A percentile compares a stretch with the other conserved stretches of the same genome.
Evolutionary conservation across 64 coral and sea anemone species (phyloP).

Genomic region (Actinia tenebrosa): DNA sequence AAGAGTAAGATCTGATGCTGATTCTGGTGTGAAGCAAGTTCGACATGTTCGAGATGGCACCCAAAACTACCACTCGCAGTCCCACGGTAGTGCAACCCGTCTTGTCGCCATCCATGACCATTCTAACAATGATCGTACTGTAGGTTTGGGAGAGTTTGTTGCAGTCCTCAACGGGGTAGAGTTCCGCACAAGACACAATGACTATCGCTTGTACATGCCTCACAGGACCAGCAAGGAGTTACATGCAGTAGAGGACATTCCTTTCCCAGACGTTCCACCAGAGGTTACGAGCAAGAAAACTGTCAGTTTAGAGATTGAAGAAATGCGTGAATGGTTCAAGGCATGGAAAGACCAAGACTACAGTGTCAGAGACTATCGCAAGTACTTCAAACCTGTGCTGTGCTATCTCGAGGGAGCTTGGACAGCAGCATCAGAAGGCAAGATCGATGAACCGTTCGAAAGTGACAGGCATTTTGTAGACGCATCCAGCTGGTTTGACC

Average conservation of each 20-base stretch:
- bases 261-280: slow-evolving; percentile 64
- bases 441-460: slow-evolving; percentile 70
- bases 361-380: slow-evolving; percentile 51
- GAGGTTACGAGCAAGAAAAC: slow-evolving; percentile 24
- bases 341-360: slow-evolving; percentile 52
- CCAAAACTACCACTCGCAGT: slow-evolving; percentile 40
- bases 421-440: slow-evolving; percentile 40
- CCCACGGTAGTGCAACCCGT: slow-evolving; percentile 25
- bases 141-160: slow-evolving; percentile 68
- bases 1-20: slow-evolving; percentile 47
- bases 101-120: slow-evolving; percentile 61
- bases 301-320: slow-evolving; percentile 23
- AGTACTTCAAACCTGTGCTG: slow-evolving; percentile 72
- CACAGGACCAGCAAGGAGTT: slow-evolving; percentile 21
- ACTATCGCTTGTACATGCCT: slow-evolving; percentile 65
- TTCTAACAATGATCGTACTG: slow-evolving; percentile 67
- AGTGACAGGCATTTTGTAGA: slow-evolving; percentile 78
- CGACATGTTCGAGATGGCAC: slow-evolving; percentile 19
- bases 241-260: slow-evolving; percentile 45
- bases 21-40: slow-evolving; percentile 59
- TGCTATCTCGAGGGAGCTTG: slow-evolving; percentile 67
- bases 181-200: slow-evolving; percentile 75
- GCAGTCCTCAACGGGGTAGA: slow-evolving; percentile 68
- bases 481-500: slow-evolving; percentile 59
- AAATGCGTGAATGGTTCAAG: slow-evolving; percentile 66